Base-by-base conservation (phyloP, 64 coral and sea anemone species). In the Trachythela sp. region DNA sequence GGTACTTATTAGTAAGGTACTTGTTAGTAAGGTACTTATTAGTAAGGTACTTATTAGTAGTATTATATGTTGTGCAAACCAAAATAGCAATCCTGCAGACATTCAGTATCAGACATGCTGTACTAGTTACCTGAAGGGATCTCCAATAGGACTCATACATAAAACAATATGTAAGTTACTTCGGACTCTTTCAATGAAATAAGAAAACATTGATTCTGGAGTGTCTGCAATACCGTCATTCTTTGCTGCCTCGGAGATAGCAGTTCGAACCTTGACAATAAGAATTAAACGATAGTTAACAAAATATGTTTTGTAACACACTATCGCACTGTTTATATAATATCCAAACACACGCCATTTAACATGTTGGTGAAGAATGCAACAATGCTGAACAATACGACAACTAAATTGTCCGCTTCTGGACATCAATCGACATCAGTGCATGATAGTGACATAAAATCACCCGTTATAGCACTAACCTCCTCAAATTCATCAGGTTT, bases 401-500 rank as follows among this genome's bases (percentile, higher is more conserved):
- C n/a, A n/a, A n/a, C n/a, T n/a, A n/a, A n/a, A n/a, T n/a, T n/a
- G n/a, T n/a, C n/a, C n/a, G n/a, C n/a, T n/a, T n/a, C n/a, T n/a
- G n/a, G n/a, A n/a, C n/a, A n/a, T n/a, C n/a, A n/a, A n/a, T n/a
- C n/a, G n/a, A n/a, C n/a, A n/a, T n/a, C n/a, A n/a, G n/a, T n/a
- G n/a, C n/a, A 64, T 80, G 32, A 80, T 30, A 13, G 31, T 1
- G 8, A 18, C 33, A 80, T 80, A 37, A 77, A 11, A 34, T 26
- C 17, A 36, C 8, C 15, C 34, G 33, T 80, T 80, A 3, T 30
- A 37, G 9, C 0, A 20, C 20, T 80, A 34, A 98, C 96, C 96
- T 99, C 96, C 85, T 99, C 96, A 99, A 99, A 99, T 41, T 99
- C 96, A 50, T 99, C 96, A 15, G 96, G 93, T 93, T 99, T 99